phyloP scores from a whole-genome alignment of 2,113 vertebrate genomes.

The Manacus vitellinus region DNA sequence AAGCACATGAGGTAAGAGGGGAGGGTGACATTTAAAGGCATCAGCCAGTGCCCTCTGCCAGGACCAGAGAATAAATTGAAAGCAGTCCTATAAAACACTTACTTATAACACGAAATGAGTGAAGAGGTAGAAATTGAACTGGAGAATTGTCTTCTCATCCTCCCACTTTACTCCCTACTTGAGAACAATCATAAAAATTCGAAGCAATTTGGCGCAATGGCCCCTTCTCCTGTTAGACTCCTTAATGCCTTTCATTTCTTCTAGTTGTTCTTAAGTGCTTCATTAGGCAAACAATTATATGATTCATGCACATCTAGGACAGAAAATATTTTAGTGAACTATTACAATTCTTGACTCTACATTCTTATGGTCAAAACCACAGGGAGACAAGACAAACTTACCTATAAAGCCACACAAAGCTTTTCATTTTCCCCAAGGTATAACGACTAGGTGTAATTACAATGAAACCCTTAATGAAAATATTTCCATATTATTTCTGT shows the following conservation, averaged over 20 bases:
- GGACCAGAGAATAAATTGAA: background rate
- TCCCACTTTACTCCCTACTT: conserved; percentile 25
- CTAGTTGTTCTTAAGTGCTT: conserved; percentile 21
- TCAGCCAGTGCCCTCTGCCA: background rate
- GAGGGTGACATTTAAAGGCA: background rate
- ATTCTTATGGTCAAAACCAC: conserved; percentile 36
- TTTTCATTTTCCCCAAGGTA: background rate
- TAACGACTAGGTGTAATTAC: background rate
- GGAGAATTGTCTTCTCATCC: conserved; percentile 19
- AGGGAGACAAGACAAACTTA: conserved; percentile 21
- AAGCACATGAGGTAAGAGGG: background rate
- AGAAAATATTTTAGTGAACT: conserved; percentile 40
- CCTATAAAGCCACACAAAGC: background rate
- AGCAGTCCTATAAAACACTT: background rate
- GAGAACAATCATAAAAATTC: conserved; percentile 43
- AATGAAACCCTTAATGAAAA: background rate
- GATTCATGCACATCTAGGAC: conserved; percentile 14
- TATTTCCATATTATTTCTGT: background rate
- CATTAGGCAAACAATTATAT: conserved; percentile 45
- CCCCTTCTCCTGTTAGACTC: background rate
- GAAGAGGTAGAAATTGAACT: conserved; percentile 35
- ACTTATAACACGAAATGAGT: background rate
- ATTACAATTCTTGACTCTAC: background rate
- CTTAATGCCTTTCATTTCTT: conserved; percentile 29
- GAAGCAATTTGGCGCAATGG: background rate